These are phyloP conservation scores for Henricia sp. DNA, from an alignment of 53 echinoderm and acorn worm genomes.

Conservation along the genomic window DNA sequence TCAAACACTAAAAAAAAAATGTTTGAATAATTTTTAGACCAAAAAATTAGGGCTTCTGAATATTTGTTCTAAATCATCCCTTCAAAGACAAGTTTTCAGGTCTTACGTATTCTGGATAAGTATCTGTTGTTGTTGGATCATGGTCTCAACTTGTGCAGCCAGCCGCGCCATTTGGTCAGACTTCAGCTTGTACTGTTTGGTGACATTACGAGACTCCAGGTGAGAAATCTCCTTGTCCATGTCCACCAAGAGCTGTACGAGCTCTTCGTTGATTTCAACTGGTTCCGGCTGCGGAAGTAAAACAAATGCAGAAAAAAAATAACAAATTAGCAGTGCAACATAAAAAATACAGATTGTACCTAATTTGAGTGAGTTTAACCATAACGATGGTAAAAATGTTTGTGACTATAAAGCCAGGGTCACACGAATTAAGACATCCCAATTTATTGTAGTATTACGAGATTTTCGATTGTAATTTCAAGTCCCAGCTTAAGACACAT, in stretches of 20 bases:
- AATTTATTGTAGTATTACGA: too few species aligned
- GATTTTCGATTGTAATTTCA: too few species aligned
- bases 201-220: constrained; percentile 78
- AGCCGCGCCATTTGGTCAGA: constrained; percentile 66
- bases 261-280: constrained; percentile 86
- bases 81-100: too few species aligned
- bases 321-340: neutral
- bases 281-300: constrained; percentile 68
- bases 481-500: too few species aligned
- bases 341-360: too few species aligned
- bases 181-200: constrained; percentile 84
- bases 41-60: too few species aligned
- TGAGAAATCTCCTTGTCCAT: constrained; percentile 74
- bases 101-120: constrained; percentile 92
- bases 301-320: neutral
- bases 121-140: constrained; percentile 71
- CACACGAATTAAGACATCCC: too few species aligned
- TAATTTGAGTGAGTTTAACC: too few species aligned
- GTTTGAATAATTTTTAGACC: neutral
- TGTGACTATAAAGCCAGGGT: too few species aligned
- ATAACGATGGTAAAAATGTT: too few species aligned
- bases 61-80: too few species aligned
- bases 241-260: constrained; percentile 79
- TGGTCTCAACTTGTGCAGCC: constrained; percentile 63
- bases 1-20: neutral